Percentiles rank a stretch among this genome's conserved stretches.
Conservation (phyloP, 2,113 vertebrate species). For the Oxygymnocypris stewartii region DNA sequence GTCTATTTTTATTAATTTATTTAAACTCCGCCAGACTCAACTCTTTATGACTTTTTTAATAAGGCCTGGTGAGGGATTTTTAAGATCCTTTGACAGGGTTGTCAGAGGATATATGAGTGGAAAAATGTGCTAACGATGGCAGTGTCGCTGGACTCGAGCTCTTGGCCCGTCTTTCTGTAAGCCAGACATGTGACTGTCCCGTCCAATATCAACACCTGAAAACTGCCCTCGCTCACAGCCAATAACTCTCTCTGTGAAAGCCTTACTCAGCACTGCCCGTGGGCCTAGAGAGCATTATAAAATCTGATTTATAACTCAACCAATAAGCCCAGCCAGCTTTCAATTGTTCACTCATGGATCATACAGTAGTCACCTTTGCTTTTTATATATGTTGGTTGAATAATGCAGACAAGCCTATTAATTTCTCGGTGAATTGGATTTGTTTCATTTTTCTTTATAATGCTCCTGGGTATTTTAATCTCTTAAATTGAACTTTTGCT, state of each 20-base stretch:
- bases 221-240: constrained; percentile 30
- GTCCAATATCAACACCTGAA: constrained; percentile 31
- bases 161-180: background rate
- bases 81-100: constrained; percentile 40
- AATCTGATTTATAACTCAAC: constrained; percentile 29
- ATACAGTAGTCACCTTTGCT: background rate
- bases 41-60: constrained; percentile 48
- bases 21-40: constrained; percentile 34
- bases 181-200: background rate
- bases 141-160: constrained; percentile 27
- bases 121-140: constrained; percentile 42
- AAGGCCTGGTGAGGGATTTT: constrained; percentile 40
- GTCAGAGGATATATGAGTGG: constrained; percentile 41
- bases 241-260: background rate
- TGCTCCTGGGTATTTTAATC: constrained; percentile 9
- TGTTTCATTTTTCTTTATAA: constrained; percentile 13
- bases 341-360: constrained; percentile 34
- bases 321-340: constrained; percentile 6
- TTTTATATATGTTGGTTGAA: constrained; percentile 1
- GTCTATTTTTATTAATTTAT: constrained; percentile 40
- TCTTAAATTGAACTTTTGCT: background rate
- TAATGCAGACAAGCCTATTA: constrained; percentile 27
- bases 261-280: constrained; percentile 11
- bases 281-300: constrained; percentile 13
- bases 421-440: constrained; percentile 5